These are phyloP conservation scores for Takifugu rubripes DNA, from an alignment of 2,797 vertebrate genomes.

Conservation along the genomic window DNA sequence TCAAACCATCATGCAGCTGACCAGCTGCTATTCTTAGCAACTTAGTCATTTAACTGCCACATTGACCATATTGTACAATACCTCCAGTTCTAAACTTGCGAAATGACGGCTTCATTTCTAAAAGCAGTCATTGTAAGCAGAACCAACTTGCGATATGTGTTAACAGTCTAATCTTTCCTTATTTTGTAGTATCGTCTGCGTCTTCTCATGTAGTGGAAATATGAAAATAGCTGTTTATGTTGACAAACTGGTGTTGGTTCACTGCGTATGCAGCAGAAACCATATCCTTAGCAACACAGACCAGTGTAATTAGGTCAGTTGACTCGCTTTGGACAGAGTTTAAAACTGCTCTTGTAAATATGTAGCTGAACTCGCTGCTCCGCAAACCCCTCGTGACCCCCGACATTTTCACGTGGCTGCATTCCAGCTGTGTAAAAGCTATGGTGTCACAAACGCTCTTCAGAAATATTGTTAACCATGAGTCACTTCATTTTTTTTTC, in stretches of 20 bases:
- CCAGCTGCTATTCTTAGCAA: neutral
- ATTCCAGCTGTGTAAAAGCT: constrained; percentile 40
- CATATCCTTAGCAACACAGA: constrained; percentile 52
- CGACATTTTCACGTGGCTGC: constrained; percentile 45
- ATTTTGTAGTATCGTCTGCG: no score
- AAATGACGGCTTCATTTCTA: neutral
- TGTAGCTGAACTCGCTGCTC: constrained; percentile 51
- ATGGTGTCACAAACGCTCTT: neutral
- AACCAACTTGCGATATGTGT: neutral
- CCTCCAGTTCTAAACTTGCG: neutral
- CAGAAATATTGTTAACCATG: neutral
- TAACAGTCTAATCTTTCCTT: neutral
- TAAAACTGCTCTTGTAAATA: constrained; percentile 69
- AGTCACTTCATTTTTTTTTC: neutral
- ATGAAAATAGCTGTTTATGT: constrained; percentile 3
- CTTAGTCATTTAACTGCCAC: neutral
- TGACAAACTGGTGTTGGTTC: constrained; percentile 14
- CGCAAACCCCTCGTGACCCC: constrained; percentile 52
- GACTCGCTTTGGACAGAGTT: constrained; percentile 63
- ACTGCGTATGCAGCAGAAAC: constrained; percentile 39
- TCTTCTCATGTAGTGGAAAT: neutral
- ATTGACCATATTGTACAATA: neutral
- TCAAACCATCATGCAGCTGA: neutral
- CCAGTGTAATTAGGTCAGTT: constrained; percentile 69
- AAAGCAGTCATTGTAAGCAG: neutral